Evolutionary conservation across 1,140 invertebrate species (phyloP), one percentile per base, ranked within the genome.

Genomic region (Drosophila punjabiensis): DNA sequence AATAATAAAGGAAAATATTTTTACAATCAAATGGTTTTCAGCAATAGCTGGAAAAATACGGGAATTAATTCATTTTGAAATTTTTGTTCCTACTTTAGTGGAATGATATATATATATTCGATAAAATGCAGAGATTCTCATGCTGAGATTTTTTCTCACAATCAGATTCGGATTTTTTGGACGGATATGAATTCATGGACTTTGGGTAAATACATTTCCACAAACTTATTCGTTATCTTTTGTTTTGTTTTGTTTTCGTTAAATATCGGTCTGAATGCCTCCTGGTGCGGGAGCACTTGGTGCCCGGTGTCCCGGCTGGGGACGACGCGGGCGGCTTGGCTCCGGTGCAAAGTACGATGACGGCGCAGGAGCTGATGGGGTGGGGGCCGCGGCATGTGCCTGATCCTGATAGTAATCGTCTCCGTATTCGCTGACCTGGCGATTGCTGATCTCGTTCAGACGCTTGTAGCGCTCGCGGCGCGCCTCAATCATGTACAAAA

Each of bases 401-500:
- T 90, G 91, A 7, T 76, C 70, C 52, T 92, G 91, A 39, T 90
- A 91, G 28, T 77, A 92, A 32, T 95, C 94, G 78, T 95, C 95
- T 85, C 94, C 94, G 77, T 96, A 96, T 68, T 94, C 94, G 61
- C 94, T 95, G 4, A 95, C 94, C 56, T 95, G 95, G 41, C 95
- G 90, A 48, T 95, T 95, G 68, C 96, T 94, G 85, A 96, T 95
- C 84, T 95, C 95, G 86, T 96, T 95, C n/a, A 96, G 93, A 60
- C 94, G 95, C 81, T 96, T 96, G 76, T 96, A 96, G 33, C 94
- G 95, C 45, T 96, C 96, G 45, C 97, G 95, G 62, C 96, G 95
- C 6, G 95, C 97, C 94, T 98, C 97, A 1, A 98, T 95, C 52
- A 98, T 94, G 94, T 98, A 97, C 2, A 98, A 92, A 53, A 96